Evolutionary conservation across 2,888 invertebrate genomes (phyloP).

Genomic region (Stomorhina lunata): DNA sequence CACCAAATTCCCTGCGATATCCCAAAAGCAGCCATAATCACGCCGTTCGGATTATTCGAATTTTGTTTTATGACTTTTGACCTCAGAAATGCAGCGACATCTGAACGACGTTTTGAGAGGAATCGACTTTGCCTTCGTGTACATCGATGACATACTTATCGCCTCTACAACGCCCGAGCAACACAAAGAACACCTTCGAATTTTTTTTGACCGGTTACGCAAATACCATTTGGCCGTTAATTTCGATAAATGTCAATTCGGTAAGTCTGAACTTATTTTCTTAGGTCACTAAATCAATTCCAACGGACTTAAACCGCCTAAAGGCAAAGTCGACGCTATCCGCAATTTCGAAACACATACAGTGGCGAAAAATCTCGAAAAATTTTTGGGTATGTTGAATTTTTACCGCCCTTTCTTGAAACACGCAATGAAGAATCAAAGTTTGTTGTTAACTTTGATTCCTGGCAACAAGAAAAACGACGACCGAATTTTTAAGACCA

Average conservation of each 20-base stretch:
- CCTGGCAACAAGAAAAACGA: conserved; percentile 60
- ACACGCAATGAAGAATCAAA: conserved; percentile 14
- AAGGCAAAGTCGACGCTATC: conserved; percentile 42
- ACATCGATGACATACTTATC: conserved; percentile 70
- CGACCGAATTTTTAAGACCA: conserved; percentile 31
- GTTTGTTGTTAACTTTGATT: neutral
- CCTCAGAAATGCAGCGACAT: conserved; percentile 70
- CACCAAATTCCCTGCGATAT: conserved; percentile 70
- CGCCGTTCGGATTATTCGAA: conserved; percentile 75
- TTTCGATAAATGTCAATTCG: neutral
- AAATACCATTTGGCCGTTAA: neutral
- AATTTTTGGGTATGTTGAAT: conserved; percentile 65
- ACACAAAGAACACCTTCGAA: conserved; percentile 58
- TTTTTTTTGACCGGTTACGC: neutral
- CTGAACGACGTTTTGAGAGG: conserved; percentile 71
- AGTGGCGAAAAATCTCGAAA: conserved; percentile 10
- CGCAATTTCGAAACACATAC: neutral
- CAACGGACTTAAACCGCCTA: neutral
- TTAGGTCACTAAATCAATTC: too few species aligned
- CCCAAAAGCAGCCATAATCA: conserved; percentile 71
- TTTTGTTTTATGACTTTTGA: conserved; percentile 73
- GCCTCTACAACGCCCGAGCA: neutral
- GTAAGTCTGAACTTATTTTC: too few species aligned
- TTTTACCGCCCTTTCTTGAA: conserved; percentile 60
- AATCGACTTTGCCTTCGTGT: conserved; percentile 67